Percentiles rank a stretch among this genome's conserved stretches.
Evolutionary conservation across 2,113 vertebrate species (phyloP).

Genomic region (Sinocyclocheilus anshuiensis): DNA sequence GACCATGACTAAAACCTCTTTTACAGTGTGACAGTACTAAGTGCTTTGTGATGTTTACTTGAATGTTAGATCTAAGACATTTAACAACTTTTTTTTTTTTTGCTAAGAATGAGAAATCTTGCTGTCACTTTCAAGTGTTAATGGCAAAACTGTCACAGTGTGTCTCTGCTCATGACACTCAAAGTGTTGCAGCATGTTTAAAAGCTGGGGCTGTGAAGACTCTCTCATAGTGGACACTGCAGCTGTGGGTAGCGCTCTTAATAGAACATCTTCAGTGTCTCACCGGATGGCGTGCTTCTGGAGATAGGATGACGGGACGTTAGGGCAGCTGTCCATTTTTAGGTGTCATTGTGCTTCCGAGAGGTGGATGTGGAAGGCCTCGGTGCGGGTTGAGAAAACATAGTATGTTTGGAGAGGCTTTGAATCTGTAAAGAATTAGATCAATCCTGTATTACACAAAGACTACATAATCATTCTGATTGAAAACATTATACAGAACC

Average conservation of each 20-base stretch:
- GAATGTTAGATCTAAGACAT: neutral
- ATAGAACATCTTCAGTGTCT: conserved; percentile 21
- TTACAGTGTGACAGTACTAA: neutral
- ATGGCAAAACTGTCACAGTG: conserved; percentile 22
- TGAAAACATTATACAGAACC: neutral
- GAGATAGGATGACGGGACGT: conserved; percentile 30
- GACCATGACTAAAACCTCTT: neutral
- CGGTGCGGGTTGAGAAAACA: neutral
- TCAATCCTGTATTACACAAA: neutral
- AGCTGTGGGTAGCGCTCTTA: neutral
- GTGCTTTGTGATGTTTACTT: too few relatives aligned
- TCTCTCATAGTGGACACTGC: neutral
- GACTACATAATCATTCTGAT: neutral
- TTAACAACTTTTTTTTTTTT: neutral
- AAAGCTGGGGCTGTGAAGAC: neutral
- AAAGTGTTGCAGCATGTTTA: neutral
- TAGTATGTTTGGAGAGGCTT: neutral
- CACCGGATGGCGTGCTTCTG: conserved; percentile 9
- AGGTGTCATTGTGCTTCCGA: conserved; percentile 27
- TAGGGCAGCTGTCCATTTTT: conserved; percentile 37
- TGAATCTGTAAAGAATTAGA: conserved; percentile 34
- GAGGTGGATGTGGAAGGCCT: conserved; percentile 15
- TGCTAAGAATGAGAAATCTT: conserved; percentile 17
- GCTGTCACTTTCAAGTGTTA: conserved; percentile 14
- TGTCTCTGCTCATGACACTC: neutral